Evolutionary conservation across 2,113 vertebrate genomes (phyloP), one percentile per base, ranked within the genome.

Genomic region (Tragelaphus scriptus): DNA sequence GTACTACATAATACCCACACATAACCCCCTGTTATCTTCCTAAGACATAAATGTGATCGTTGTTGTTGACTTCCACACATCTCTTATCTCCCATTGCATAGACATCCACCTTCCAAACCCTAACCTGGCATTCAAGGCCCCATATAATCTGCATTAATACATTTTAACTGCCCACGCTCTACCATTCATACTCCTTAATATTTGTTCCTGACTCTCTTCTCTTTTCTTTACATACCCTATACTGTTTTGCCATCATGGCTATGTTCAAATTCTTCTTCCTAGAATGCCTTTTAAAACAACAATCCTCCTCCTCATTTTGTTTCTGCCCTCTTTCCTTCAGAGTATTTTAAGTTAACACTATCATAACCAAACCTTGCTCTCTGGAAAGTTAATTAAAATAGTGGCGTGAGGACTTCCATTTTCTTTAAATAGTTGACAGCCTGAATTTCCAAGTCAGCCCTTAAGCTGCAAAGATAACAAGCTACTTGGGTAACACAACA

Each of bases 401-500:
- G 95, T 98, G 88, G 97, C 94, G 98, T 97, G 98, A 95, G 97
- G 98, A 97, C 98, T 99, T 98, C 98, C 98, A 97, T 98, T 98
- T 98, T 98, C 97, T 98, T 99, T 98, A 99, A 99, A 99, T 98
- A 99, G 99, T 99, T 99, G 99, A 99, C 98, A 59, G 99, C 98
- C 98, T 99, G 88, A 44, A 95, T 99, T 99, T 98, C 98, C 97
- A 97, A 98, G 98, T 98, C 98, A 98, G 98, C 95, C 94, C 93
- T 97, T 98, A 98, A 98, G 98, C 98, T 98, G 97, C 98, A 98
- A 98, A 99, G 99, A 99, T 99, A 99, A 99, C 98, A 99, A 97
- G 95, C 28, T 87, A 40, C 98, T 98, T 97, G 94, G 95, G 98
- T 99, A 99, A 99, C 99, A 99, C 99, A 99, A 99, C 98, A 97